Evolutionary conservation across 2,797 vertebrate species (phyloP).

Genomic region (Premnoplex brunnescens): DNA sequence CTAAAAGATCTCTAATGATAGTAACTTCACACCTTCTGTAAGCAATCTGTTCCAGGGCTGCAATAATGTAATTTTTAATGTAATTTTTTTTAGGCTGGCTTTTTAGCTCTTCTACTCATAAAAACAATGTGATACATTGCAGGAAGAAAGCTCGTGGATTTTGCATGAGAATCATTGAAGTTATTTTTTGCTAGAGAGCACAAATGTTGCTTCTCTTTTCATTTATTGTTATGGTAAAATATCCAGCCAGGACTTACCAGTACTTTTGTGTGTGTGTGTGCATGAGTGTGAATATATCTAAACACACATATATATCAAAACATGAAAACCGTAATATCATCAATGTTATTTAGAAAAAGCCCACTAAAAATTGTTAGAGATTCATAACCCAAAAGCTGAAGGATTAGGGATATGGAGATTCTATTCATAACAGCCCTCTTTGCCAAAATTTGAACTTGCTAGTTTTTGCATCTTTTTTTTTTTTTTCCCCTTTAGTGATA

Average conservation of each 20-base stretch:
- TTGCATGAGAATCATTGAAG: background rate
- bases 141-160: background rate
- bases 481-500: background rate
- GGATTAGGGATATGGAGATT: background rate
- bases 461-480: background rate
- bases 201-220: background rate
- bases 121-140: background rate
- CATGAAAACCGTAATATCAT: fast-evolving
- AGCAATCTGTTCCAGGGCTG: slow-evolving; percentile 15
- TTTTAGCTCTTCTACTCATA: background rate
- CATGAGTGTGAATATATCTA: background rate
- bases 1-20: slow-evolving; percentile 37
- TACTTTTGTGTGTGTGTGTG: background rate
- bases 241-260: background rate
- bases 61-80: background rate
- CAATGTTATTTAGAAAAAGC: background rate
- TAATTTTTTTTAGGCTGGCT: background rate
- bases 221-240: background rate
- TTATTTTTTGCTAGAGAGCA: background rate
- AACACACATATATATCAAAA: background rate
- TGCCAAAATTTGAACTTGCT: background rate
- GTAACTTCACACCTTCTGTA: slow-evolving; percentile 23
- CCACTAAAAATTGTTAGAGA: background rate
- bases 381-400: background rate
- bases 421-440: background rate